Evolutionary conservation across 30 jellyfish, hydroid and myxozoan genomes (phyloP).

Genomic region (Aurelia aurita complex sp. Pacific): DNA sequence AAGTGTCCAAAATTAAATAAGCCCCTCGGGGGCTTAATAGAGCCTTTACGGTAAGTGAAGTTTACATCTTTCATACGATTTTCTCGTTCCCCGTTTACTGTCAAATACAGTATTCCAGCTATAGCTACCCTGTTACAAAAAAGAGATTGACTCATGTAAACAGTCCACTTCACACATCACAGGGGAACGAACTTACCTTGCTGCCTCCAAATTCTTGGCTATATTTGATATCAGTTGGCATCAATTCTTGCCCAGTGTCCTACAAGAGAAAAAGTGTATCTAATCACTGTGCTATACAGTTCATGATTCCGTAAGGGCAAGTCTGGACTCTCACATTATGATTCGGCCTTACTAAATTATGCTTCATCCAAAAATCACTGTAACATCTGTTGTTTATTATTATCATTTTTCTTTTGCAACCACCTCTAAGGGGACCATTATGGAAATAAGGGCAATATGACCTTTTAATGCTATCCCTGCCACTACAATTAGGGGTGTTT

Average conservation of each 20-base stretch:
- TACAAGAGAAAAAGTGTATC: background rate
- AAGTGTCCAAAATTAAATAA: too few relatives aligned
- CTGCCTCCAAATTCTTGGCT: slow-evolving; percentile 87
- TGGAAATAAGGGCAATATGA: background rate
- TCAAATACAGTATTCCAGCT: too few relatives aligned
- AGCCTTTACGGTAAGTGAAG: too few relatives aligned
- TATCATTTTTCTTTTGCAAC: background rate
- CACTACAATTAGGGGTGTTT: too few relatives aligned
- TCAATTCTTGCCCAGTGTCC: slow-evolving; percentile 90
- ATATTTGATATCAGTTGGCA: slow-evolving; percentile 91
- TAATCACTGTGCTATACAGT: background rate
- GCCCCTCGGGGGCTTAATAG: too few relatives aligned
- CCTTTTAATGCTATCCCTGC: background rate
- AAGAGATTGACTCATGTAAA: too few relatives aligned
- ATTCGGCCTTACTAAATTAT: background rate
- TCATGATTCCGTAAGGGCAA: background rate
- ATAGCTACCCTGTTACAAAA: too few relatives aligned
- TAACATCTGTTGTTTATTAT: too few relatives aligned
- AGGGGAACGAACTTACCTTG: slow-evolving; percentile 41
- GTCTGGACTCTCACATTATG: background rate
- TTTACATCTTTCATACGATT: too few relatives aligned
- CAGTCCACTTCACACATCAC: too few relatives aligned
- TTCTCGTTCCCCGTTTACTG: too few relatives aligned
- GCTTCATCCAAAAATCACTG: background rate
- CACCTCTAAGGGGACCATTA: background rate